phyloP scores from a whole-genome alignment of 1,140 invertebrate species.

The Globodera rostochiensis region DNA sequence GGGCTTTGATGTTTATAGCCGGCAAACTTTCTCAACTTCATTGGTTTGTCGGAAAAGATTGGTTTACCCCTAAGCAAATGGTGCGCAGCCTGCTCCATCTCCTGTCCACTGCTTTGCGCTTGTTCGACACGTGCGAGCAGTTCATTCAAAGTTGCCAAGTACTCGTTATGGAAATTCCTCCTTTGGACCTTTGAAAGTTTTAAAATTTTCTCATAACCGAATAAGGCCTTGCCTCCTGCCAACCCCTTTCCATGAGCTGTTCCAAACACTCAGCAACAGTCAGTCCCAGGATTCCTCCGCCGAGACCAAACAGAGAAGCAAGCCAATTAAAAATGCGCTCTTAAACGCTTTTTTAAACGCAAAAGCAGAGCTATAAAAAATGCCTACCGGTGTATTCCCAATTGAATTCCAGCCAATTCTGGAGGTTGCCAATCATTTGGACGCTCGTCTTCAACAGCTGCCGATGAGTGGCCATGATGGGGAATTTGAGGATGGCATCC shows the following conservation, averaged over 20 bases:
- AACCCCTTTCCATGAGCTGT: slow-evolving; percentile 36
- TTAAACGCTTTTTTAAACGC: not conserved
- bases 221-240: not conserved
- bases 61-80: slow-evolving; percentile 39
- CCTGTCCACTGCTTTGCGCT: slow-evolving; percentile 13
- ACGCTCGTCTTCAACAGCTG: slow-evolving; percentile 86
- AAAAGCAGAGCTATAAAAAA: not conserved
- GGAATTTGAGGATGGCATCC: slow-evolving; percentile 82
- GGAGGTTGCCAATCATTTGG: slow-evolving; percentile 84
- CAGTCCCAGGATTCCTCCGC: slow-evolving; percentile 10
- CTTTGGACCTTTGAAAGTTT: not conserved
- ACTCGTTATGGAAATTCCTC: slow-evolving; percentile 14
- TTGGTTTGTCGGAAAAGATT: not conserved
- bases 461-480: slow-evolving; percentile 78
- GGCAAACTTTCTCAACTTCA: not conserved
- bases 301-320: slow-evolving; percentile 4
- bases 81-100: slow-evolving; percentile 40
- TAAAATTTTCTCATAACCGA: too few species aligned
- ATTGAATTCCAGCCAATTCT: slow-evolving; percentile 92
- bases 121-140: slow-evolving; percentile 33
- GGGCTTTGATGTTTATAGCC: too few species aligned
- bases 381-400: slow-evolving; percentile 74
- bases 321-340: slow-evolving; percentile 21
- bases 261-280: slow-evolving; percentile 39
- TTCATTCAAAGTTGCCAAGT: slow-evolving; percentile 31